Base-by-base conservation (phyloP, 2,888 invertebrate species). In the Ormyrus thymus region DNA sequence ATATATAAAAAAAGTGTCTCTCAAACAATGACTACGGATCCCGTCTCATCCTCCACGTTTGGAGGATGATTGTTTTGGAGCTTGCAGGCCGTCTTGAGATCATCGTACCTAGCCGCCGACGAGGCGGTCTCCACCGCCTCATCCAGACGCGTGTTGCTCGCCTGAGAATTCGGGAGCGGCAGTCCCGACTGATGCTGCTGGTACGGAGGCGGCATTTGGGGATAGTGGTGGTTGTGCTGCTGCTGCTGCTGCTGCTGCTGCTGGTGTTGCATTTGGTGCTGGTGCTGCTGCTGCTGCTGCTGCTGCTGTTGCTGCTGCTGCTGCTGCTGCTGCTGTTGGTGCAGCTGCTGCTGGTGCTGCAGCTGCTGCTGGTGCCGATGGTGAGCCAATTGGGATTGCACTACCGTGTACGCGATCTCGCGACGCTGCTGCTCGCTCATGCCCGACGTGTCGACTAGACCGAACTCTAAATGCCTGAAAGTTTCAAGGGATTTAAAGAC, bases 351-450 rank as follows among this genome's bases (percentile, higher is more conserved):
- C 68, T 92, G 50, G 0, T 81, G 84, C 1, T 83, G 83, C 6
- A 82, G 71, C 61, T 83, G 84, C 78, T 83, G 83, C 61, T 85
- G 84, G 61, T 84, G 84, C 56, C 83, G 84, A 77, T 84, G 84
- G 51, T 85, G 84, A 15, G 83, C 84, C 79, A 83, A 73, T 92
- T 81, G 95, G 13, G 92, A 91, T 83, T 96, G 95, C 13, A 97
- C 96, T 64, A 96, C 96, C 0, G 96, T 96, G 89, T 97, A 97
- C 3, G 96, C 96, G 86, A 97, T 97, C 90, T 97, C 96, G 81
- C 95, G 93, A 46, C 97, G 92, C 87, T 97, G 96, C 83, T 94
- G 94, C 86, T 96, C 96, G 70, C 94, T 95, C 96, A 97, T 97
- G 79, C 97, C 97, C 43, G 95, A 92, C 0, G 97, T 97, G 85